Base-by-base conservation (phyloP, 35 echinoderm and acorn worm genomes). In the Acanthaster planci region DNA sequence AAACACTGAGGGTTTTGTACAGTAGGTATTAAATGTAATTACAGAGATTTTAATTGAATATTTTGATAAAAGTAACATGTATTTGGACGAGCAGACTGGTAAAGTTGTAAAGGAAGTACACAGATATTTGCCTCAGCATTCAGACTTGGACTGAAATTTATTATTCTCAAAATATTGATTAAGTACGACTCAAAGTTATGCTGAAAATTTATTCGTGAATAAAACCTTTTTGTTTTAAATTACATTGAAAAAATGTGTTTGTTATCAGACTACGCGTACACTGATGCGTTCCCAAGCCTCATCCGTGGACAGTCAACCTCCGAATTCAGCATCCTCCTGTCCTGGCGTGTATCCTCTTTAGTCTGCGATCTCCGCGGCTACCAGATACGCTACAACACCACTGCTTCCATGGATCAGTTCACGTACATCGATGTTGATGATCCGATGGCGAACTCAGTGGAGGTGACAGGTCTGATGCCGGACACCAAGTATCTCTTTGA, bases 401-500 rank as follows among this genome's bases (percentile, higher is more conserved):
- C 82, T 18, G 21, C 15, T 5, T 26, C 84, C 31, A 30, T 52
- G 40, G 79, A 81, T 53, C 76, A 67, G 35, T 93, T 89, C 56
- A 67, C 19, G 16, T 90, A 94, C 39, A 44, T 82, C 26, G 26
- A 89, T 26, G 81, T 92, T 30, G 27, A 67, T 0, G 94, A 90
- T 22, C 81, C 90, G 16, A 29, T 77, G 42, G 89, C 80, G 21
- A 35, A 21, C 34, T 44, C 82, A 15, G 39, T 90, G 38, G 39
- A 39, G 6, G 67, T 97, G 0, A 29, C 51, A 18, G 83, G 84
- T 31, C 67, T 97, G 7, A 14, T 52, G 7, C 60, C 86, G 1
- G 76, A 76, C 1, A 92, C 83, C 19, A 85, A 39, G 10, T 97
- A 97, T 42, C 72, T 88, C 60, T 92, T 97, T 90, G 90, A 97